Base-by-base conservation (phyloP, 2,888 invertebrate genomes). In the Antitype chi region DNA sequence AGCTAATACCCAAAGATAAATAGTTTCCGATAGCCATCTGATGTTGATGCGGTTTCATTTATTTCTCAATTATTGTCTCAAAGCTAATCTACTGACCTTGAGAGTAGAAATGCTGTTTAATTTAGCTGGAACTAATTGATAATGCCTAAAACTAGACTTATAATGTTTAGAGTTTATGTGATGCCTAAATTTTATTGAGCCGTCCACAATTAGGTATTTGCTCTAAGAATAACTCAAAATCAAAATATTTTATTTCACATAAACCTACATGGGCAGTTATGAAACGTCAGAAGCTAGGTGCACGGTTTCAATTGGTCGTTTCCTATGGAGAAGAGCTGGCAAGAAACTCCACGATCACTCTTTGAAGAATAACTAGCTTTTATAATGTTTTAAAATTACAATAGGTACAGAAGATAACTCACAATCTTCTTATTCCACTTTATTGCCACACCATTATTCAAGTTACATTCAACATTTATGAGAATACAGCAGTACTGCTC, bases 391-490 rank as follows among this genome's bases (percentile, higher is more conserved):
- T 47, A 11, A 47, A 47, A 13, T 11, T 47, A 47, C 43, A 47
- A 13, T 47, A 11, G 11, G 43, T 47, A 47, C 2, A 47, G 43
- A 13, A 47, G 3, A 11, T 47, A 47, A 60, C 0, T 43, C 1
- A 52, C 9, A 64, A 63, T 15, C 20, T 2, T 15, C 38, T 59
- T 52, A 32, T 59, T 80, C 23, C 28, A 74, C n/a, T 62, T 76
- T 47, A 57, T 0, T 1, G 17, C 32, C 20, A 47, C 55, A 57
- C 9, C 2, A 63, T 59, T 47, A 64, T 78, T 82, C 43, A 32
- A 28, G 57, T 57, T 47, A 6, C 49, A 78, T 49, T 68, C 32
- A 64, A 70, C 38, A 82, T 82, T 64, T 64, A 57, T 77, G 59
- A 78, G 47, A 69, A 49, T 43, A 69, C 53, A 57, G 23, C 28